Evolutionary conservation across 2,797 vertebrate genomes (phyloP).

Genomic region (Ptychobarbus kaznakovi): DNA sequence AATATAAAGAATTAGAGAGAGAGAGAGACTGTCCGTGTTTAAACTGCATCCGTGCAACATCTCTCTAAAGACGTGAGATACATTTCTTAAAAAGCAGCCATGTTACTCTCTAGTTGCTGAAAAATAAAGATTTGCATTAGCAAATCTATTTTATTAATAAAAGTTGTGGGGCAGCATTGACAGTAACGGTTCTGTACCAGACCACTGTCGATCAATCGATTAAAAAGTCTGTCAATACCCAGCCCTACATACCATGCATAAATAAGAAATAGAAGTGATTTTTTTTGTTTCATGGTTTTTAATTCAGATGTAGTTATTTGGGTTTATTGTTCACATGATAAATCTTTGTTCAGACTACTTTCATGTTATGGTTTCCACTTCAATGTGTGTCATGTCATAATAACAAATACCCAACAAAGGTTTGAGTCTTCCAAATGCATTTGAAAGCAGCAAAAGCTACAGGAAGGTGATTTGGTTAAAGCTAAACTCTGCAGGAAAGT

Average conservation of each 20-base stretch:
- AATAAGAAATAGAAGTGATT: no score
- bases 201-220: neutral
- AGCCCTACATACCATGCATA: no score
- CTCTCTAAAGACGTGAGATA: neutral
- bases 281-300: neutral
- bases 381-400: no score
- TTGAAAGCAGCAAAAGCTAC: neutral
- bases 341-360: neutral
- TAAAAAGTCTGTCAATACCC: neutral
- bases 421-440: neutral
- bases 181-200: neutral
- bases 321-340: neutral
- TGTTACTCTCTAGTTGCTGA: neutral
- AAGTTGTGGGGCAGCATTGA: neutral
- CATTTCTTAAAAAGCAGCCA: neutral
- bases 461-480: neutral
- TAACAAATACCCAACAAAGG: no score
- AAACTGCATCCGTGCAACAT: neutral
- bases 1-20: neutral
- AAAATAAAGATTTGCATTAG: neutral
- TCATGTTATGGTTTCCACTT: no score
- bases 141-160: neutral
- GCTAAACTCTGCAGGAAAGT: neutral
- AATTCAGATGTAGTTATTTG: neutral
- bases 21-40: no score